Base-by-base conservation (phyloP, 2,888 invertebrate species). In the Molorchus minor region DNA sequence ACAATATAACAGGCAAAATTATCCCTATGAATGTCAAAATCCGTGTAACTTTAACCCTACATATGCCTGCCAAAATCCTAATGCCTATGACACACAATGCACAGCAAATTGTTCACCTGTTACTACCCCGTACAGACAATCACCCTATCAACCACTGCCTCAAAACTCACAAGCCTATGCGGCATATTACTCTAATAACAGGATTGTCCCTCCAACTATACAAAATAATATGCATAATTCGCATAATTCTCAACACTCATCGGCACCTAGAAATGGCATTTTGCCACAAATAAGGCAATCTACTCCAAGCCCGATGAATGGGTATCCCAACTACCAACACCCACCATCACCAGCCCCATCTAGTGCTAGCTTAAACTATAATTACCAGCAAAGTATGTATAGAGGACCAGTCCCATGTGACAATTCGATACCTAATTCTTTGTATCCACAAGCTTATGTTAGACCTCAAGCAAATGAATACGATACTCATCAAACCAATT, bases 301-400 rank as follows among this genome's bases (percentile, higher is more conserved):
- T 0, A 68, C 70, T 19, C 71, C 71, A 10, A 73, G 69, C 60
- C 67, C 71, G 0, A 62, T 65, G 61, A 67, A 65, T 17, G 57
- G 61, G 17, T 64, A 69, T 40, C 58, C 61, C 2, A 56, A 67
- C 16, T 77, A 79, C 60, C 79, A 77, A 61, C 75, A 79, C 61
- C 75, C 77, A 1, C 79, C 80, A 13, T 77, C 78, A 1, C 77
- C 78, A 7, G 70, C 76, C 20, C 76, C 76, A 15, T 73, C 75
- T 2, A 71, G 66, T 12, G 67, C 70, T 20, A 72, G 71, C 58
- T 70, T 69, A 2, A 67, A 67, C 41, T 71, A 70, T 36, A 71
- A 71, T 25, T 69, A 71, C 35, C 69, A 73, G 33, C 71, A 63
- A 25, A 61, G 56, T 7, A 63, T 61, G 49, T 68, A 65, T 49